Percentiles rank a stretch among this genome's conserved stretches.
Evolutionary conservation across 2,888 invertebrate species (phyloP).

Genomic region (Candidula unifasciata): DNA sequence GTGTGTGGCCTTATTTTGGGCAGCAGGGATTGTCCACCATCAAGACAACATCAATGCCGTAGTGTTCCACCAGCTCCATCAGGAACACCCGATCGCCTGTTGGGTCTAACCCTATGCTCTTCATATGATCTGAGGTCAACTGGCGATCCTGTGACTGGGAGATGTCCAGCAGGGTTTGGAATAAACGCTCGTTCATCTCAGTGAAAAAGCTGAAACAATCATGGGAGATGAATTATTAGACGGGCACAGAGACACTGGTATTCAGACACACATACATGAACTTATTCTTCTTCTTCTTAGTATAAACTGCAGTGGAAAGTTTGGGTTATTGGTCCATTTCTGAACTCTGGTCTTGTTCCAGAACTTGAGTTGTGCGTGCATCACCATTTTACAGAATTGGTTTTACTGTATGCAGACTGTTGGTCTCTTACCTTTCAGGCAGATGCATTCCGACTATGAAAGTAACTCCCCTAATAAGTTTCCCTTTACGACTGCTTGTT

Average conservation of each 20-base stretch:
- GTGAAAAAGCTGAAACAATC: slow-evolving; percentile 75
- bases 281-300: too few species aligned
- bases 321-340: too few species aligned
- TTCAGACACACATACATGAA: too few species aligned
- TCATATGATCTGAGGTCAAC: slow-evolving; percentile 77
- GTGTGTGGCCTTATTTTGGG: slow-evolving; percentile 65
- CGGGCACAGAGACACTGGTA: background rate
- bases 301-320: too few species aligned
- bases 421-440: too few species aligned
- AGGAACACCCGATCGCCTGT: slow-evolving; percentile 77
- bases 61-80: slow-evolving; percentile 77
- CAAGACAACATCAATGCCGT: slow-evolving; percentile 78
- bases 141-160: slow-evolving; percentile 76
- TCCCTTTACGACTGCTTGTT: too few species aligned
- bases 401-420: too few species aligned
- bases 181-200: slow-evolving; percentile 76
- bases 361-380: too few species aligned
- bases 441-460: too few species aligned
- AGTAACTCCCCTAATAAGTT: too few species aligned
- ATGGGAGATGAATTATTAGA: background rate
- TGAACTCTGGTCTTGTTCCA: too few species aligned
- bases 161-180: slow-evolving; percentile 77
- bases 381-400: too few species aligned
- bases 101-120: slow-evolving; percentile 77
- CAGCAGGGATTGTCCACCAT: slow-evolving; percentile 78